These are phyloP conservation scores for Aspidiotus rigidus DNA, from an alignment of 2,888 invertebrate genomes.

Conservation along the genomic window DNA sequence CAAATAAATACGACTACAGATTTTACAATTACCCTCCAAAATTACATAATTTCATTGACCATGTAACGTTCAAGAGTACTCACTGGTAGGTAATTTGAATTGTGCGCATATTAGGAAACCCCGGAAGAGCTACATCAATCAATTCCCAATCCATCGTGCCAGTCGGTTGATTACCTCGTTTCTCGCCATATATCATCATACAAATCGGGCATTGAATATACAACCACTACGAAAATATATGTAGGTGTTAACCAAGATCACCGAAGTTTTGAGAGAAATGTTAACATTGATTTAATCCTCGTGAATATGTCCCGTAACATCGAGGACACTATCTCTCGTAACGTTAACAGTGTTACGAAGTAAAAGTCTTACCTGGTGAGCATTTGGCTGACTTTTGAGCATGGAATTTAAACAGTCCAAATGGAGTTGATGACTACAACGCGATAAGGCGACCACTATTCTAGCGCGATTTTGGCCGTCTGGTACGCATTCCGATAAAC, in stretches of 20 bases:
- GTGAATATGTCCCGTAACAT: too few relatives aligned
- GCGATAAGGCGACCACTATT: conserved; percentile 55
- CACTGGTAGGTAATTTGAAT: conserved; percentile 77
- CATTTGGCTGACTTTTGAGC: conserved; percentile 49
- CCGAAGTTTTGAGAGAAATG: too few relatives aligned
- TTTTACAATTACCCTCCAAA: neutral
- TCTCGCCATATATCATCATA: conserved; percentile 71
- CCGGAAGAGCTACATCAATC: conserved; percentile 53
- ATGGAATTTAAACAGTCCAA: conserved; percentile 67
- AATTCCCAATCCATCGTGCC: conserved; percentile 72
- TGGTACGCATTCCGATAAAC: conserved; percentile 43
- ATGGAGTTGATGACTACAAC: conserved; percentile 72
- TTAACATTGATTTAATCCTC: too few relatives aligned
- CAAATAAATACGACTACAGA: conserved; percentile 1
- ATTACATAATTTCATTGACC: conserved; percentile 5
- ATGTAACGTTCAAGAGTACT: conserved; percentile 41
- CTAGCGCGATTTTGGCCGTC: conserved; percentile 37
- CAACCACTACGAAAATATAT: conserved; percentile 47
- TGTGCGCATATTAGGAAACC: conserved; percentile 57
- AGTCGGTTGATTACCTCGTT: conserved; percentile 64
- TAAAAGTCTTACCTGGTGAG: conserved; percentile 40
- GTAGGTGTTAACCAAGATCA: neutral
- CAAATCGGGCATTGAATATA: conserved; percentile 81
- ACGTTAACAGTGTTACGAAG: too few relatives aligned
- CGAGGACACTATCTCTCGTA: too few relatives aligned